A percentile compares a stretch with the other conserved stretches of the same genome.
phyloP scores from a whole-genome alignment of 37 sponge, comb jelly and placozoan genomes.

The Crambe crambe region DNA sequence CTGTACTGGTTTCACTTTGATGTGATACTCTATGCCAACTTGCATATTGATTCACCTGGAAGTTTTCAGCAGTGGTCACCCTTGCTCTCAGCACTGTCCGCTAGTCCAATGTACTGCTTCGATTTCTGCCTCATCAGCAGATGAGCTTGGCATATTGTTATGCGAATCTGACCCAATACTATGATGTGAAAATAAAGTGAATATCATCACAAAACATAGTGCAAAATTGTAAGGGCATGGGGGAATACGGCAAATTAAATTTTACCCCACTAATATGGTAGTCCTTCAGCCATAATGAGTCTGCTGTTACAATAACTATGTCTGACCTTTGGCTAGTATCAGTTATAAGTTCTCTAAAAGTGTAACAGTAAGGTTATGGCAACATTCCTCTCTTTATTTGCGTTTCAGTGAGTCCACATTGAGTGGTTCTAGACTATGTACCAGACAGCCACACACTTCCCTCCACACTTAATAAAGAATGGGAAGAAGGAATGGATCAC shows the following conservation, averaged over 20 bases:
- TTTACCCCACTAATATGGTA: too few species aligned
- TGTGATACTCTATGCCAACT: too few species aligned
- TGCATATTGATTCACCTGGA: conserved; percentile 19
- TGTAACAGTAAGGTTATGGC: not conserved
- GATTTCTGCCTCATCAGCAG: conserved; percentile 71
- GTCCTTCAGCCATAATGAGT: too few species aligned
- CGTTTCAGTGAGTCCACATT: not conserved
- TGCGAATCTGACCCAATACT: conserved; percentile 69
- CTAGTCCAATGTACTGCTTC: conserved; percentile 71
- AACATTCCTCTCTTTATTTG: not conserved
- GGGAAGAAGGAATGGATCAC: too few species aligned
- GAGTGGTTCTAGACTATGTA: not conserved
- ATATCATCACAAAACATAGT: too few species aligned
- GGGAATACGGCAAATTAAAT: too few species aligned
- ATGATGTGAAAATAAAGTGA: not conserved
- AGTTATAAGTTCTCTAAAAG: not conserved
- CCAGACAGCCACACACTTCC: not conserved
- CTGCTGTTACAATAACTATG: too few species aligned
- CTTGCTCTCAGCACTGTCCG: conserved; percentile 44
- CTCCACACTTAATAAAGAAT: not conserved
- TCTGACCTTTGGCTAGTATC: too few species aligned
- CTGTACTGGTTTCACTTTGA: too few species aligned
- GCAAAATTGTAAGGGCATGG: too few species aligned
- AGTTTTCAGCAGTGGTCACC: conserved; percentile 39
- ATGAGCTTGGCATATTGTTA: conserved; percentile 71